Conservation (phyloP, 2,797 vertebrate genomes). For the Tympanoctomys barrerae region DNA sequence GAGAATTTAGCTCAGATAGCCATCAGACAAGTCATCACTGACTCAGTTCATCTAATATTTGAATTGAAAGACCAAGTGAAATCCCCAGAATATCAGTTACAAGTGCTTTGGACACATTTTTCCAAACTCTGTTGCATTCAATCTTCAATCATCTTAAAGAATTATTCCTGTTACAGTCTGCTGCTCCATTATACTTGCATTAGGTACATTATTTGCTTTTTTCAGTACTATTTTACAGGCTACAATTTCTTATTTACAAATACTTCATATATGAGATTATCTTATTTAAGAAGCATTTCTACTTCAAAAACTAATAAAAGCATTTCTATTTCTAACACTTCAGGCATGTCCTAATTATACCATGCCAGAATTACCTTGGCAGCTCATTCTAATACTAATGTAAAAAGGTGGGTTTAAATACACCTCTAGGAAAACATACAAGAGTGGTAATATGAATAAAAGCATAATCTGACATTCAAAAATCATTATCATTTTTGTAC, state of each 20-base stretch:
- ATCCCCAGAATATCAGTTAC: conserved; percentile 25
- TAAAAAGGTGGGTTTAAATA: conserved; percentile 59
- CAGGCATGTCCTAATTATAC: neutral
- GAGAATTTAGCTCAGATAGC: conserved; percentile 27
- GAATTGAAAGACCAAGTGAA: conserved; percentile 39
- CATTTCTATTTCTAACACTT: conserved; percentile 73
- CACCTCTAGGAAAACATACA: conserved; percentile 30
- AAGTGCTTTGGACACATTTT: conserved; percentile 25
- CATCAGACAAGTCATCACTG: conserved; percentile 14
- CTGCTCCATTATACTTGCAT: conserved; percentile 18
- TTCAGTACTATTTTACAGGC: conserved; percentile 52
- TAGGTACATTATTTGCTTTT: conserved; percentile 56
- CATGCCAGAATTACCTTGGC: conserved; percentile 48
- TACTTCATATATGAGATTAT: conserved; percentile 61
- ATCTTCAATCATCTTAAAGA: conserved; percentile 38
- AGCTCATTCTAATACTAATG: conserved; percentile 41
- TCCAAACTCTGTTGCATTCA: neutral
- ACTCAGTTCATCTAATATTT: neutral
- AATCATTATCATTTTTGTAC: no score
- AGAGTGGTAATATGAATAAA: conserved; percentile 38
- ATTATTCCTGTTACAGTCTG: neutral
- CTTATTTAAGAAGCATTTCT: conserved; percentile 63
- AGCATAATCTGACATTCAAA: neutral
- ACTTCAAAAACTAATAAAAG: neutral
- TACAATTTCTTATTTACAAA: conserved; percentile 71